Base-by-base conservation (phyloP, 2,797 vertebrate species). In the Hozukius guyotensis region DNA sequence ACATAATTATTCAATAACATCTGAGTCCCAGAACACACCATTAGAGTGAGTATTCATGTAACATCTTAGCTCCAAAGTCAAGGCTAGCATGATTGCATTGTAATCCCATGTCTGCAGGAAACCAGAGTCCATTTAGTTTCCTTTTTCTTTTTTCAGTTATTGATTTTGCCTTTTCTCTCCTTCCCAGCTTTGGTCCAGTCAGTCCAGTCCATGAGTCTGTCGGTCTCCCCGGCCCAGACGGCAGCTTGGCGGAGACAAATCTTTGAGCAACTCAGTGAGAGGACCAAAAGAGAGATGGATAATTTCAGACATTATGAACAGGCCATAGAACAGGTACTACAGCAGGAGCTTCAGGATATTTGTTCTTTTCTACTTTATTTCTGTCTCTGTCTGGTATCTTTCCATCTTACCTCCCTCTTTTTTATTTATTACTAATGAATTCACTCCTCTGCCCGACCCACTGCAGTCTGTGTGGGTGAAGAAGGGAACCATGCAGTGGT, bases 401-500 rank as follows among this genome's bases (percentile, higher is more conserved):
- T 52, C 8, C 18, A n/a, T 52, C 49, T 52, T n/a, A 52, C 34
- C n/a, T 11, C 32, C 14, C 11, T n/a, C 6, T 13, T 13, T 46
- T 68, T 25, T 36, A 25, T 73, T 63, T 12, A 34, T 62, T 16
- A 12, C 52, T 59, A 11, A 34, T 59, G 6, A 8, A 22, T 69
- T 20, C 42, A 2, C 2, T 75, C 12, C 4, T 69, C 42, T 62
- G 8, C 9, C n/a, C 24, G 29, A 22, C 24, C 49, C 49, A 2
- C 32, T 61, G 6, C 85, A 99, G 98, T 97, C 97, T 0, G 97
- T 99, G 86, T 99, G 99, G 99, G 97, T 99, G 84, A 99, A 99
- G 94, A 99, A 98, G 1, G 98, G 98, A 13, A 84, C 93, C 62
- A 94, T 99, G 96, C 98, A 98, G 85, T 99, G 99, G 99, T 99